Conservation (phyloP, 2,797 vertebrate genomes). For the Diplodus sargus region DNA sequence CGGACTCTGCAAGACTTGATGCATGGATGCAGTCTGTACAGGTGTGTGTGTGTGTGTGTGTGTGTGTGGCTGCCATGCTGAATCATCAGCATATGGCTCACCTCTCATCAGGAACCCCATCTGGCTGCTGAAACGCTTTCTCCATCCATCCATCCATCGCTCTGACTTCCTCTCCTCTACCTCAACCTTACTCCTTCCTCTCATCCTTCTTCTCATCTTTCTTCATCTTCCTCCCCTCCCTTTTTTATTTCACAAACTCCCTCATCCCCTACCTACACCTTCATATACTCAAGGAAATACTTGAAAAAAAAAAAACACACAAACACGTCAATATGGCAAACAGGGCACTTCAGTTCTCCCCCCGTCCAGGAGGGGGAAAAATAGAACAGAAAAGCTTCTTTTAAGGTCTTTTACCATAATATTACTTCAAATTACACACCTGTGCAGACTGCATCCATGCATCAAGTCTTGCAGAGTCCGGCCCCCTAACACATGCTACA, state of each 20-base stretch:
- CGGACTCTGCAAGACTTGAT: conserved; percentile 26
- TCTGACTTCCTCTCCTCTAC: neutral
- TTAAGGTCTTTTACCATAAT: too few species aligned
- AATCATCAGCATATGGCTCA: conserved; percentile 54
- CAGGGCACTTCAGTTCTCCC: too few species aligned
- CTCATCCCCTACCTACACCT: too few species aligned
- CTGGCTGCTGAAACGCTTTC: conserved; percentile 5
- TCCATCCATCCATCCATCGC: conserved; percentile 15
- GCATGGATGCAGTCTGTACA: conserved; percentile 4
- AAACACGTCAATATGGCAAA: too few species aligned
- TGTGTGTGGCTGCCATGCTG: conserved; percentile 33
- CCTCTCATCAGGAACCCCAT: conserved; percentile 24
- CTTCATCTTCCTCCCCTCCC: too few species aligned
- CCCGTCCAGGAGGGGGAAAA: too few species aligned
- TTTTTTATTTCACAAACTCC: too few species aligned
- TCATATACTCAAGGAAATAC: too few species aligned
- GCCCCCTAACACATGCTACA: conserved; percentile 64
- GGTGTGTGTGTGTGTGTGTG: neutral
- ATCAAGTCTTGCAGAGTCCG: conserved; percentile 24
- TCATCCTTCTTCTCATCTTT: too few species aligned
- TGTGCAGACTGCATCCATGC: conserved; percentile 3
- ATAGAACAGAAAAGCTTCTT: too few species aligned
- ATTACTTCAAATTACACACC: neutral
- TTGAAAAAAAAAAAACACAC: too few species aligned
- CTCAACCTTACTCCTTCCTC: neutral